Conservation (phyloP, 2,888 invertebrate species). For the Spatulosminthurus flaviceps region DNA sequence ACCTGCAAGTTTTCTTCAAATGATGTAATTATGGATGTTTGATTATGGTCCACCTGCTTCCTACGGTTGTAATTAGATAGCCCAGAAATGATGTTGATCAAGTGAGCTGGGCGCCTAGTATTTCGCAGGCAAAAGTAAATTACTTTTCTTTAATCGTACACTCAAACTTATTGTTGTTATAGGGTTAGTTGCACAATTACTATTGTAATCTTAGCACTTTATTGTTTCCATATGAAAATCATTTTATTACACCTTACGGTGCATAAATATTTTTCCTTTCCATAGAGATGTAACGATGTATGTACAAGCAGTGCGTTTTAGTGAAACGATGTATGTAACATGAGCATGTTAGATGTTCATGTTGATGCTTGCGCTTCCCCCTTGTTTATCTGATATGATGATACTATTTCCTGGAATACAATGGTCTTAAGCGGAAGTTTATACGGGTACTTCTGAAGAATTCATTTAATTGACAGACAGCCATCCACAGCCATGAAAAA, state of each 20-base stretch:
- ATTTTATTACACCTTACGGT: not conserved
- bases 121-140: not conserved
- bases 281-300: too few relatives aligned
- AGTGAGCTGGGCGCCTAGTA: not conserved
- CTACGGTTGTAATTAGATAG: not conserved
- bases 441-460: too few relatives aligned
- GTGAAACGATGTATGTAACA: too few relatives aligned
- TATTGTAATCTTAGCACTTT: not conserved
- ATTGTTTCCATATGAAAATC: not conserved
- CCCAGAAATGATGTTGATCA: not conserved
- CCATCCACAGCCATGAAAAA: too few relatives aligned
- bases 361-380: too few relatives aligned
- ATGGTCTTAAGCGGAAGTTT: too few relatives aligned
- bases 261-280: not conserved
- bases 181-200: not conserved
- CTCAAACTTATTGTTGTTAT: not conserved
- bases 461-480: too few relatives aligned
- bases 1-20: not conserved
- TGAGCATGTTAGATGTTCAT: too few relatives aligned
- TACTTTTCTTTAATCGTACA: not conserved
- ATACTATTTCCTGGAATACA: too few relatives aligned
- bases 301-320: too few relatives aligned
- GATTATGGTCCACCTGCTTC: not conserved
- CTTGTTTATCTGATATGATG: too few relatives aligned
- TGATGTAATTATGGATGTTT: not conserved